Base-by-base conservation (phyloP, 2,888 invertebrate species). In the Apotomis capreana region DNA sequence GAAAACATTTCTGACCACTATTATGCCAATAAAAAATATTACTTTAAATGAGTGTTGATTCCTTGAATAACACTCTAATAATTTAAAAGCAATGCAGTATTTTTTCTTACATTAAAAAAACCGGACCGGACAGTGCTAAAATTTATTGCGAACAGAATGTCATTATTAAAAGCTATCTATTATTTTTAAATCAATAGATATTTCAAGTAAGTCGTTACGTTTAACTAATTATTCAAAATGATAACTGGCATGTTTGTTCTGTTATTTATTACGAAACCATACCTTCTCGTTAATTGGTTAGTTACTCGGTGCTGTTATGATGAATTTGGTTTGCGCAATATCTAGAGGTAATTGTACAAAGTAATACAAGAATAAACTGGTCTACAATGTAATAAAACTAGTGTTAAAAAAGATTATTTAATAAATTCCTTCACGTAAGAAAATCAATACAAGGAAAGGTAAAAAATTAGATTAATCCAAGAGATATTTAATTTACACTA, bases 251-350 rank as follows among this genome's bases (percentile, higher is more conserved):
- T 80, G 82, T 80, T 81, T 73, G 78, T 73, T 78, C 74, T 69
- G 81, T 83, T 84, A 82, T 81, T 77, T 75, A 64, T 86, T 84
- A 80, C 81, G 78, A 81, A 84, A 85, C 77, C 74, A 64, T 75
- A 70, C 72, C 65, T 74, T 76, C 76, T 78, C 67, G 79, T 79
- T 85, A 84, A 85, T 83, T 84, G 83, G 77, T 74, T 74, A 77
- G 73, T 76, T 80, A 80, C 79, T 78, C 74, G 76, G 74, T 76
- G 78, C 63, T 63, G 68, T 64, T 76, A 76, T 81, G 80, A 83
- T 83, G 77, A 80, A 81, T 83, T 78, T 71, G 58, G 72, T 76
- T 78, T 79, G 78, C 75, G 78, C 74, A 80, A 81, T 75, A 51
- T 67, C 13, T 6, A 44, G 37, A 51, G 52, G 36, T 37, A 65